A percentile compares a stretch with the other conserved stretches of the same genome.
phyloP scores from a whole-genome alignment of 2,113 vertebrate genomes.

The Sturnus vulgaris region DNA sequence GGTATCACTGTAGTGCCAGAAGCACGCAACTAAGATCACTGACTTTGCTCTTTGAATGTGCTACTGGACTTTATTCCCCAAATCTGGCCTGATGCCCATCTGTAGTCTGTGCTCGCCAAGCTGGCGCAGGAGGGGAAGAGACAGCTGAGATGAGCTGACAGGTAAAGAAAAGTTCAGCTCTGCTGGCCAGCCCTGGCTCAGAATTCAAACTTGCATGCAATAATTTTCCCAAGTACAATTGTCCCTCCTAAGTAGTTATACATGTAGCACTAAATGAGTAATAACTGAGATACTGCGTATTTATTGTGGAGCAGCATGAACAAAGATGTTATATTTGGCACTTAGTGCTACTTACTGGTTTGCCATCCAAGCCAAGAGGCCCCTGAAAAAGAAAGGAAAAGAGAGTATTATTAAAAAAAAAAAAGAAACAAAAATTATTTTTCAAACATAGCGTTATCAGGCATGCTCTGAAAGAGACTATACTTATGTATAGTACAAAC shows the following conservation, averaged over 20 bases:
- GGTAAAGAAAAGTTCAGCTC: neutral
- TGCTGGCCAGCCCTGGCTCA: neutral
- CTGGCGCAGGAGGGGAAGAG: neutral
- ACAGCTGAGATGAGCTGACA: neutral
- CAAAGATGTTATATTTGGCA: neutral
- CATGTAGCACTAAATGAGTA: neutral
- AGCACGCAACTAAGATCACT: neutral
- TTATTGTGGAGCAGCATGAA: neutral
- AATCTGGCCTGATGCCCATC: neutral
- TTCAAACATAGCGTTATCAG: neutral
- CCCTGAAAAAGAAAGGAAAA: conserved; percentile 75
- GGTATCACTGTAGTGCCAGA: neutral
- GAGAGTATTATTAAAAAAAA: neutral
- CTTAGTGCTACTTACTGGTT: conserved; percentile 84
- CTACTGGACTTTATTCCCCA: neutral
- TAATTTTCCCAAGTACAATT: neutral
- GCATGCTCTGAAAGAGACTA: conserved; percentile 10
- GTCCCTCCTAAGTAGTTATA: neutral
- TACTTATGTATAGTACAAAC: neutral
- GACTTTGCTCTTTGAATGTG: neutral
- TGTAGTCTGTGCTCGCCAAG: fast-evolving
- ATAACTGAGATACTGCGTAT: neutral
- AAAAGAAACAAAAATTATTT: neutral
- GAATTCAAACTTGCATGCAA: neutral
- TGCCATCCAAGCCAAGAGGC: conserved; percentile 93